Conservation (phyloP, 2,113 vertebrate genomes). For the Microtus pennsylvanicus region DNA sequence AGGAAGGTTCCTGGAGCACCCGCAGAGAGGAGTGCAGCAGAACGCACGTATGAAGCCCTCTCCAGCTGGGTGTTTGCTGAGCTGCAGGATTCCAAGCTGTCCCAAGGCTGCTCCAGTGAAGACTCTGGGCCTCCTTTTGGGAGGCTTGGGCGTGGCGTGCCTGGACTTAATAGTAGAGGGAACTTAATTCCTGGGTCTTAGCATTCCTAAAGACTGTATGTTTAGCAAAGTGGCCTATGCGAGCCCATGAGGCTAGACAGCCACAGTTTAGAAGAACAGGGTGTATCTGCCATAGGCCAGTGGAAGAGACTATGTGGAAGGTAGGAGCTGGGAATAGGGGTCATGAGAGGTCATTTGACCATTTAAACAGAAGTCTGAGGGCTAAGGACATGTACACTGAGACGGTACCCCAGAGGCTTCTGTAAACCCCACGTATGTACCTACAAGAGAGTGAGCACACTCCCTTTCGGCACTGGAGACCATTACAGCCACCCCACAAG, state of each 20-base stretch:
- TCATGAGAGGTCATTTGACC: background rate
- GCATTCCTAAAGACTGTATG: background rate
- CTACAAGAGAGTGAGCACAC: background rate
- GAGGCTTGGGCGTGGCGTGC: background rate
- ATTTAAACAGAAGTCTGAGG: background rate
- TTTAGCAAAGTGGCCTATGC: background rate
- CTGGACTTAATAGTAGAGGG: background rate
- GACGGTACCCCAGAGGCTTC: background rate
- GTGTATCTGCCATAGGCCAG: background rate
- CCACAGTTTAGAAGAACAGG: background rate
- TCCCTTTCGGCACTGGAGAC: background rate
- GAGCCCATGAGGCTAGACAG: background rate
- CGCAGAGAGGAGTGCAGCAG: background rate
- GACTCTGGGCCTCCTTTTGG: background rate
- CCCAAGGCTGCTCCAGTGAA: background rate
- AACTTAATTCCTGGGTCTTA: background rate
- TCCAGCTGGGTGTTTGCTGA: background rate
- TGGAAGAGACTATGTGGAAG: background rate
- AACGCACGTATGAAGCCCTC: background rate
- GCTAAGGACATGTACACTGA: background rate
- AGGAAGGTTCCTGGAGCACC: background rate
- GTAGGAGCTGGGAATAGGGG: background rate
- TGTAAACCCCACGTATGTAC: background rate
- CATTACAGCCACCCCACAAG: accelerated
- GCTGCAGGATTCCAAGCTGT: background rate